phyloP scores from a whole-genome alignment of 2,797 vertebrate species.

The Intellagama lesueurii region DNA sequence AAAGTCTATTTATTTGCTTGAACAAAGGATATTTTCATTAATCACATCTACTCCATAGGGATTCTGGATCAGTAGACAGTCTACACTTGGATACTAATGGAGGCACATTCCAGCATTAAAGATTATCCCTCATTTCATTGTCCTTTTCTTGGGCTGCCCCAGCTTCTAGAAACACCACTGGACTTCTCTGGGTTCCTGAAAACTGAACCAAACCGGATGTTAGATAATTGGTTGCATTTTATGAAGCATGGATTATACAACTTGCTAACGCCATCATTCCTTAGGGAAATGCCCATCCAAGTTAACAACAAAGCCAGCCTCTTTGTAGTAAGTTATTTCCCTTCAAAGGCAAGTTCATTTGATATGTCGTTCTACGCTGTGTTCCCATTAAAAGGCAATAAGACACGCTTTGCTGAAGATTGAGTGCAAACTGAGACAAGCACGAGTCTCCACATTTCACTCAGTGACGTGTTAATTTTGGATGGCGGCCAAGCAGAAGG shows the following conservation, averaged over 20 bases:
- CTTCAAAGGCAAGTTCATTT: constrained; percentile 8
- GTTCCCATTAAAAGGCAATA: constrained; percentile 31
- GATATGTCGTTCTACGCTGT: neutral
- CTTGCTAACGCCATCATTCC: neutral
- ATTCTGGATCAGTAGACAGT: neutral
- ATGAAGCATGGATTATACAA: neutral
- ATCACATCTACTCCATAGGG: neutral
- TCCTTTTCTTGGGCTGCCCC: neutral
- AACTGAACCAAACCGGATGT: neutral
- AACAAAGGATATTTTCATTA: no score
- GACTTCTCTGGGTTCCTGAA: no score
- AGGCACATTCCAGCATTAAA: neutral
- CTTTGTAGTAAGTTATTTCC: neutral
- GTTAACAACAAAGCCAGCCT: neutral
- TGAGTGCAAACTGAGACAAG: neutral
- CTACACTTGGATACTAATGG: neutral
- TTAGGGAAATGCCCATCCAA: neutral
- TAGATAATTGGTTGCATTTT: neutral
- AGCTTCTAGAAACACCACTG: neutral
- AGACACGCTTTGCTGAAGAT: constrained; percentile 30
- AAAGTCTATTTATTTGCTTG: neutral
- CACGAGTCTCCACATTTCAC: neutral
- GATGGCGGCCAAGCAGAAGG: neutral
- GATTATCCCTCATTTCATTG: neutral
- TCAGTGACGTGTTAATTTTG: neutral